phyloP scores from a whole-genome alignment of 2,113 vertebrate species.

The Hippocampus guttulatus region DNA sequence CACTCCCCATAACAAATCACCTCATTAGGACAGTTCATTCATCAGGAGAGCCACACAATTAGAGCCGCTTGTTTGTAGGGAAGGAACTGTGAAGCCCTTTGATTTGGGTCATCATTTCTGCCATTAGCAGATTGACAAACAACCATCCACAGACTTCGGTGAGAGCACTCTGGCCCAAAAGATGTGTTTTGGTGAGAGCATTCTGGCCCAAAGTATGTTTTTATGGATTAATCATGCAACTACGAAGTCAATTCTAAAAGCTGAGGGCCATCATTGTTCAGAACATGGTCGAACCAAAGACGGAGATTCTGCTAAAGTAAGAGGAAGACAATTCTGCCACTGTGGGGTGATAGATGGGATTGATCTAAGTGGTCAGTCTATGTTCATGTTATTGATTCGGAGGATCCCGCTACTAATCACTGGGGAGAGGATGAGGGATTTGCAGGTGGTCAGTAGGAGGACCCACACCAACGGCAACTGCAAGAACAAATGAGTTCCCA shows the following conservation, averaged over 20 bases:
- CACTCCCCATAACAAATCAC: slow-evolving; percentile 58
- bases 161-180: neutral
- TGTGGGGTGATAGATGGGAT: slow-evolving; percentile 59
- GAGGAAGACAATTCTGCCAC: slow-evolving; percentile 25
- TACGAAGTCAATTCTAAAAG: neutral
- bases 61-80: slow-evolving; percentile 54
- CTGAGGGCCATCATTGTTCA: neutral
- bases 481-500: slow-evolving; percentile 71
- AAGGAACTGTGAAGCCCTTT: slow-evolving; percentile 52
- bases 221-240: slow-evolving; percentile 6
- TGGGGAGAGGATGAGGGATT: slow-evolving; percentile 66
- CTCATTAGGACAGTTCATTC: slow-evolving; percentile 57
- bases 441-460: slow-evolving; percentile 50
- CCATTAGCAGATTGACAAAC: slow-evolving; percentile 51
- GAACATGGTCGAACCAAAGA: slow-evolving; percentile 8
- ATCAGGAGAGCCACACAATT: slow-evolving; percentile 62
- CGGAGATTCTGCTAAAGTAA: slow-evolving; percentile 34
- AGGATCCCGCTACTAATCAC: slow-evolving; percentile 55
- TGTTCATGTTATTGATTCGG: slow-evolving; percentile 71
- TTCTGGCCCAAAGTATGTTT: slow-evolving; percentile 4
- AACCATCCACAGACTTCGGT: slow-evolving; percentile 20
- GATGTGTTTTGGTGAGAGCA: no score
- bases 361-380: slow-evolving; percentile 70
- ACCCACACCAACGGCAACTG: slow-evolving; percentile 48
- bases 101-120: slow-evolving; percentile 54